These are phyloP conservation scores for Siderastrea siderea DNA, from an alignment of 92 coral and sea anemone species.

Conservation along the genomic window DNA sequence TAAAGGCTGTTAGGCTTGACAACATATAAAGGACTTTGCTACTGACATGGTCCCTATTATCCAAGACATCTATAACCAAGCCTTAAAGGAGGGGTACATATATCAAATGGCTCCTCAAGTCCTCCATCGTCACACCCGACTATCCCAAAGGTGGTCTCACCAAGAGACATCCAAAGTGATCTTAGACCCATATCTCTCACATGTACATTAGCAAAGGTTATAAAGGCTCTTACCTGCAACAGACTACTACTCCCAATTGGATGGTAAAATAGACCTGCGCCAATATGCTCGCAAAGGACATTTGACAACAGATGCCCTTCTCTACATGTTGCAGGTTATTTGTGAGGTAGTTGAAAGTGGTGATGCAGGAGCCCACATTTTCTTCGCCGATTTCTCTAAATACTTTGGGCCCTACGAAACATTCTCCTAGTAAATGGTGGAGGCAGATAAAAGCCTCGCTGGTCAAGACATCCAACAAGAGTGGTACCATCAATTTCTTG, in stretches of 20 bases:
- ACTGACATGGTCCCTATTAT: too few species aligned
- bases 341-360: slow-evolving; percentile 44
- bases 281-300: slow-evolving; percentile 45
- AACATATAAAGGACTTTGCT: too few species aligned
- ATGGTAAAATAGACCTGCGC: slow-evolving; percentile 46
- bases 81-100: too few species aligned
- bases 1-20: too few species aligned
- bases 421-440: too few species aligned
- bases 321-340: slow-evolving; percentile 48
- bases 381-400: slow-evolving; percentile 66
- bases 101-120: too few species aligned
- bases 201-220: slow-evolving; percentile 45
- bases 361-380: slow-evolving; percentile 47
- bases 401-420: too few species aligned
- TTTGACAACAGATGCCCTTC: slow-evolving; percentile 29
- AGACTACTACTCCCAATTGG: slow-evolving; percentile 42
- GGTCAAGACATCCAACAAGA: too few species aligned
- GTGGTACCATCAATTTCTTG: too few species aligned
- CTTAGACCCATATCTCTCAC: slow-evolving; percentile 62
- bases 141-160: slow-evolving; percentile 58
- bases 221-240: slow-evolving; percentile 47
- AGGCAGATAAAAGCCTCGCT: too few species aligned
- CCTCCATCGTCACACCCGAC: too few species aligned
- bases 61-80: too few species aligned
- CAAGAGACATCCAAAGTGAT: slow-evolving; percentile 38